Conservation (phyloP, 1,140 invertebrate species). For the Manduca sexta region DNA sequence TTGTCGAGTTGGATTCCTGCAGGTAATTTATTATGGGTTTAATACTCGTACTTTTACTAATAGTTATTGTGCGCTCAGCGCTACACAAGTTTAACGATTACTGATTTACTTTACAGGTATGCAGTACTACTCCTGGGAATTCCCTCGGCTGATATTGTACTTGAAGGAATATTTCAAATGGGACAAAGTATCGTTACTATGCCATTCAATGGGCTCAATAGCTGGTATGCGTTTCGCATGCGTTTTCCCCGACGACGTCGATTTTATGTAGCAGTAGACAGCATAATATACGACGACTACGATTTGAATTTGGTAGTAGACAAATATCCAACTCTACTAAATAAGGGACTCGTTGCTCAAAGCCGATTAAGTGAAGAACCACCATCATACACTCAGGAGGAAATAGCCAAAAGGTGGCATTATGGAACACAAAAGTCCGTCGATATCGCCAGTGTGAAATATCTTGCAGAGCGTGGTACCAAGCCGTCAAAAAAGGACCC, state of each 20-base stretch:
- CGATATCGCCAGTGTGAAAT: slow-evolving; percentile 67
- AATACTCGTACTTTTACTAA: too few relatives aligned
- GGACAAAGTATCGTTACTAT: slow-evolving; percentile 79
- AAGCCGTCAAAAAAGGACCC: slow-evolving; percentile 71
- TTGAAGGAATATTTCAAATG: slow-evolving; percentile 79
- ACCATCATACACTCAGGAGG: slow-evolving; percentile 76
- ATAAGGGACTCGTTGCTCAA: slow-evolving; percentile 65
- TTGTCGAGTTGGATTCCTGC: slow-evolving; percentile 78
- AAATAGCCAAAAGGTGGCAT: slow-evolving; percentile 73
- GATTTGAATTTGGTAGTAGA: slow-evolving; percentile 45
- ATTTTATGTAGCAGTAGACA: slow-evolving; percentile 78
- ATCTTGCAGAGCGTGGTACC: slow-evolving; percentile 74
- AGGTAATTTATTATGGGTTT: slow-evolving; percentile 47
- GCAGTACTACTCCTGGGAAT: slow-evolving; percentile 76
- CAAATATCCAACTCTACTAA: slow-evolving; percentile 43
- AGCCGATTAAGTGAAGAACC: slow-evolving; percentile 62
- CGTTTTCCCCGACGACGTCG: slow-evolving; percentile 75
- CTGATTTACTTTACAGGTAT: slow-evolving; percentile 62
- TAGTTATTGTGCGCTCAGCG: too few relatives aligned
- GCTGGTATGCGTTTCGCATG: slow-evolving; percentile 74
- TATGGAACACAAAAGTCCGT: slow-evolving; percentile 71
- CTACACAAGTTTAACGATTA: too few relatives aligned
- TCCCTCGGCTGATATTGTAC: slow-evolving; percentile 71
- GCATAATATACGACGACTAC: slow-evolving; percentile 74
- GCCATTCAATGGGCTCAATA: slow-evolving; percentile 80